These are phyloP conservation scores for Callithrix jacchus DNA, from an alignment of 2,113 vertebrate species.

Conservation along the genomic window DNA sequence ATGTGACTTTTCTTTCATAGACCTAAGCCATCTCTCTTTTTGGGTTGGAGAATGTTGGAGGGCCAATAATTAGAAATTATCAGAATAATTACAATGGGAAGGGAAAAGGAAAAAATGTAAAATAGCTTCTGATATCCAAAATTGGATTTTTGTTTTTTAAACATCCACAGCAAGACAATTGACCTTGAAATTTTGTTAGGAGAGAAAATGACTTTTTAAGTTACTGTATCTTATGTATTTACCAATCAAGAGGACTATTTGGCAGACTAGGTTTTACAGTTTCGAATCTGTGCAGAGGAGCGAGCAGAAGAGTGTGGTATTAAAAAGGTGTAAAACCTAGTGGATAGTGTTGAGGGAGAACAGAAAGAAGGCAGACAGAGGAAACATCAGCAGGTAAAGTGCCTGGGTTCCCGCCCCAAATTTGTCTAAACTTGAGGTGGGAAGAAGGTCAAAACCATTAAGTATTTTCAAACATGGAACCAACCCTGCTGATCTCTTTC, in stretches of 20 bases:
- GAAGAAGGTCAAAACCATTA: neutral
- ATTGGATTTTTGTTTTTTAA: neutral
- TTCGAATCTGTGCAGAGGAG: neutral
- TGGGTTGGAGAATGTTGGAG: neutral
- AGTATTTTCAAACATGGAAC: neutral
- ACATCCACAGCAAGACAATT: neutral
- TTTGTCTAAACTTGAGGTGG: neutral
- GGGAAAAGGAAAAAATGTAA: neutral
- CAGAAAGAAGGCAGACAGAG: neutral
- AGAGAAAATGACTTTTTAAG: neutral
- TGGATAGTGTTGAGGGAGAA: neutral
- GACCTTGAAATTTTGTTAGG: neutral
- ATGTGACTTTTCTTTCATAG: neutral
- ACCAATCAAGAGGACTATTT: neutral
- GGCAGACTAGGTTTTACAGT: neutral
- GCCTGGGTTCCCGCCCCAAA: neutral
- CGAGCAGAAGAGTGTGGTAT: neutral
- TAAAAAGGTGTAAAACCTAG: neutral
- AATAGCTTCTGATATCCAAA: neutral
- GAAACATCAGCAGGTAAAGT: neutral
- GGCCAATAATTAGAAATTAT: neutral
- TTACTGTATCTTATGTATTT: neutral
- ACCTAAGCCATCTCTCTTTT: neutral
- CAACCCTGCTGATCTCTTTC: neutral
- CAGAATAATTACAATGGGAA: neutral